A percentile compares a stretch with the other conserved stretches of the same genome.
phyloP scores from a whole-genome alignment of 2,113 vertebrate species.

The Thalassoma bifasciatum region DNA sequence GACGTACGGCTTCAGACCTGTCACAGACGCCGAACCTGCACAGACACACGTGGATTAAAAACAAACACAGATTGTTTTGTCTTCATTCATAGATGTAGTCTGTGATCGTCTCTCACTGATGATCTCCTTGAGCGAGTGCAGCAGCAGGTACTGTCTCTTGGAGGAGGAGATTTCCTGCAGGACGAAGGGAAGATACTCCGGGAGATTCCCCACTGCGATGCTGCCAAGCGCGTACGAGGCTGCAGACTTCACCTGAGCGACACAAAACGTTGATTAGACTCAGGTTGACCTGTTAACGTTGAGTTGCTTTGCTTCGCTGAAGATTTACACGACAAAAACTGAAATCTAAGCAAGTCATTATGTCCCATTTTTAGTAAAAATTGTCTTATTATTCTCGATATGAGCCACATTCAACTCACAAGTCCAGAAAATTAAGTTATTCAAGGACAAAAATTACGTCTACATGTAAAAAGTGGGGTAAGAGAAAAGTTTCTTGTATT shows the following conservation, averaged over 20 bases:
- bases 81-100: accelerated
- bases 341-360: too few relatives aligned
- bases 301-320: too few relatives aligned
- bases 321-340: too few relatives aligned
- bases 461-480: too few relatives aligned
- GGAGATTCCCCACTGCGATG: conserved; percentile 98
- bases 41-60: conserved; percentile 24
- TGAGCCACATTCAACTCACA: too few relatives aligned
- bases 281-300: too few relatives aligned
- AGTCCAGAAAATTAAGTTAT: too few relatives aligned
- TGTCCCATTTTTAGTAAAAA: too few relatives aligned
- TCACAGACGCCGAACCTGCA: conserved; percentile 90
- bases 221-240: conserved; percentile 97
- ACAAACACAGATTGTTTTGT: neutral
- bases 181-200: conserved; percentile 98
- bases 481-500: too few relatives aligned
- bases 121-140: conserved; percentile 99
- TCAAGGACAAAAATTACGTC: too few relatives aligned
- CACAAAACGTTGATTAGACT: neutral
- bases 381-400: too few relatives aligned
- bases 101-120: conserved; percentile 80
- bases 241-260: conserved; percentile 89
- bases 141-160: conserved; percentile 96
- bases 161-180: conserved; percentile 98
- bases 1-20: conserved; percentile 95